A percentile compares a stretch with the other conserved stretches of the same genome.
phyloP scores from a whole-genome alignment of 2,888 invertebrate species.

The Pegoplata infirma region DNA sequence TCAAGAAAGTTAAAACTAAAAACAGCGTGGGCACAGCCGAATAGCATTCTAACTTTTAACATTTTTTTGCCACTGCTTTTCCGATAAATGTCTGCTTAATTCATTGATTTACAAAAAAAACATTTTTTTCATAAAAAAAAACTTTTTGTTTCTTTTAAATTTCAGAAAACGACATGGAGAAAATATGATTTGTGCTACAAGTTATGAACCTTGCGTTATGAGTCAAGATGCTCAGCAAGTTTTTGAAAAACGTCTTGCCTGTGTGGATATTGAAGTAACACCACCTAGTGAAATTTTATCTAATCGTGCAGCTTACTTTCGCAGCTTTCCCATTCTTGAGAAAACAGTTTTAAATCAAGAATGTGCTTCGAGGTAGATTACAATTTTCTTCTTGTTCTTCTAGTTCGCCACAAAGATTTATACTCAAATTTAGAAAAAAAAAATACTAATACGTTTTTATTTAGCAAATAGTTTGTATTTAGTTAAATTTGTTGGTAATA shows the following conservation, averaged over 20 bases:
- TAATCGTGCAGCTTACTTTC: conserved; percentile 85
- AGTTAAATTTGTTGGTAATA: conserved; percentile 44
- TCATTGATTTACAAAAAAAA: no score
- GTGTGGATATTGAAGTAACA: conserved; percentile 90
- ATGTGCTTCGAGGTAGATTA: conserved; percentile 82
- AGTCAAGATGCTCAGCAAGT: conserved; percentile 83
- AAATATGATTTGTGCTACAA: conserved; percentile 84
- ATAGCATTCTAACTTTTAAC: no score
- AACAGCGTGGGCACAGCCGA: no score
- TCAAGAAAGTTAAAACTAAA: no score
- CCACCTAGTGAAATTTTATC: conserved; percentile 89
- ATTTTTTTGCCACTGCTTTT: no score
- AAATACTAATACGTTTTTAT: conserved; percentile 16
- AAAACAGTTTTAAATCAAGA: conserved; percentile 86
- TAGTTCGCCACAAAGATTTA: conserved; percentile 51
- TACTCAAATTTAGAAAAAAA: conserved; percentile 55
- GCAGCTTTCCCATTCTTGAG: conserved; percentile 92
- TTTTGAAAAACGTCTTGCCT: conserved; percentile 82
- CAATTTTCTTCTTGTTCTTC: conserved; percentile 27
- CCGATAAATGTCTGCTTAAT: no score
- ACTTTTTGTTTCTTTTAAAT: conserved; percentile 52
- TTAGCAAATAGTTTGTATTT: conserved; percentile 34
- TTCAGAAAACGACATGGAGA: conserved; percentile 84
- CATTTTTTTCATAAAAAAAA: no score
- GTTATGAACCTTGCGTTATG: conserved; percentile 85